Percentiles rank a stretch among this genome's conserved stretches.
phyloP scores from a whole-genome alignment of 2,888 invertebrate genomes.

The Maniola hyperantus region DNA sequence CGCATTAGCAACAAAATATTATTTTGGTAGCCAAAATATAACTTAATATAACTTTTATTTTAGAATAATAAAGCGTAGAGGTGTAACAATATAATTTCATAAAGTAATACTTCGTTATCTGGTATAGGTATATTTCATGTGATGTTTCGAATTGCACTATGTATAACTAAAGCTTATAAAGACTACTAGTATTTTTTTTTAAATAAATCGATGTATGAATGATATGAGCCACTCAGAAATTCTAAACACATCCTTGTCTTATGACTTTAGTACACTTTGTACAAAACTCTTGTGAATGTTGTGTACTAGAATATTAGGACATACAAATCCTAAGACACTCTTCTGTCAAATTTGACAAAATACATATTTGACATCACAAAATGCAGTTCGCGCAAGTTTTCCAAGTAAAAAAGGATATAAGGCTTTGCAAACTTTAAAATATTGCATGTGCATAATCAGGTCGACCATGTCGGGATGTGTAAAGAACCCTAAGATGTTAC shows the following conservation, averaged over 20 bases:
- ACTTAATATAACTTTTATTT: constrained; percentile 1
- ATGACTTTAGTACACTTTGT: constrained; percentile 10
- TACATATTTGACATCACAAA: too few relatives aligned
- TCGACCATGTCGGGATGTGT: constrained; percentile 7
- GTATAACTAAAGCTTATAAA: constrained; percentile 16
- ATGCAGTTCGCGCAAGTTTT: too few relatives aligned
- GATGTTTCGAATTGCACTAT: constrained; percentile 17
- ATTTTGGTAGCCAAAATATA: constrained; percentile 3
- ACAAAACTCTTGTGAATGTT: not conserved
- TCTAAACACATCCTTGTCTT: constrained; percentile 38
- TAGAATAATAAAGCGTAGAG: constrained; percentile 12
- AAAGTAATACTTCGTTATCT: constrained; percentile 14
- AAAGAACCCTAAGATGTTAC: constrained; percentile 22
- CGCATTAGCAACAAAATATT: not conserved
- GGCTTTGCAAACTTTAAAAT: too few relatives aligned
- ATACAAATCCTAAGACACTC: not conserved
- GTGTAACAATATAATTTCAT: constrained; percentile 9
- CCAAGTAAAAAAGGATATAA: too few relatives aligned
- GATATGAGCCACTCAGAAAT: constrained; percentile 63
- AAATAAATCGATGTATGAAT: constrained; percentile 69
- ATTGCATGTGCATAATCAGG: too few relatives aligned
- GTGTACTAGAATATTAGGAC: not conserved
- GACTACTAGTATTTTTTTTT: constrained; percentile 32
- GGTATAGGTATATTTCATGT: not conserved
- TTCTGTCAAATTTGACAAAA: too few relatives aligned